Conservation (phyloP, 2,113 vertebrate species). For the Labeo rohita region DNA sequence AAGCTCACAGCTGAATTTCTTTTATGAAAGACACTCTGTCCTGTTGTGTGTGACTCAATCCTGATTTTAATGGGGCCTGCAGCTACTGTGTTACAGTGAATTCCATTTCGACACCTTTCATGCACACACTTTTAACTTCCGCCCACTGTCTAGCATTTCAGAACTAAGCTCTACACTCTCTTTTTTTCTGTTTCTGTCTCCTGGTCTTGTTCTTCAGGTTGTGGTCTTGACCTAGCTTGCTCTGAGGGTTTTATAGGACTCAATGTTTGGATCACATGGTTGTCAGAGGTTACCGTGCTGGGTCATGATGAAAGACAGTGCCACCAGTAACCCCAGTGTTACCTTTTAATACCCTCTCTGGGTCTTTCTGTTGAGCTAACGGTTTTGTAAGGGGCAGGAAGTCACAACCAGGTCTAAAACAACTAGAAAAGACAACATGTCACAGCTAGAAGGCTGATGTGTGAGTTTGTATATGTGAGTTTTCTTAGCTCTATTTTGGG, state of each 20-base stretch:
- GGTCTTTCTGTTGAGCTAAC: constrained; percentile 17
- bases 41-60: constrained; percentile 21
- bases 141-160: constrained; percentile 18
- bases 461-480: background rate
- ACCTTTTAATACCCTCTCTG: constrained; percentile 39
- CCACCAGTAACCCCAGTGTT: constrained; percentile 23
- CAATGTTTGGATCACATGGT: constrained; percentile 21
- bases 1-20: background rate
- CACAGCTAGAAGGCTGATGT: background rate
- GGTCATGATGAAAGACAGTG: constrained; percentile 32
- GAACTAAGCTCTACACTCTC: constrained; percentile 16
- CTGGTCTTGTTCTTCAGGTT: constrained; percentile 17
- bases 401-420: constrained; percentile 9
- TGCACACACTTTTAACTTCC: constrained; percentile 17
- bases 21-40: constrained; percentile 21
- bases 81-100: constrained; percentile 12
- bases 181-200: constrained; percentile 3
- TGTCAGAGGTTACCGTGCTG: constrained; percentile 37
- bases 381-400: background rate
- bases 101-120: constrained; percentile 34
- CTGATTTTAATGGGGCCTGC: constrained; percentile 20
- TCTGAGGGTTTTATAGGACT: constrained; percentile 29
- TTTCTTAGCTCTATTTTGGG: background rate
- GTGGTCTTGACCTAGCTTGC: constrained; percentile 38
- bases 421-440: background rate